Percentiles rank a stretch among this genome's conserved stretches.
Conservation (phyloP, 2,113 vertebrate genomes). For the Hemiscyllium ocellatum region DNA sequence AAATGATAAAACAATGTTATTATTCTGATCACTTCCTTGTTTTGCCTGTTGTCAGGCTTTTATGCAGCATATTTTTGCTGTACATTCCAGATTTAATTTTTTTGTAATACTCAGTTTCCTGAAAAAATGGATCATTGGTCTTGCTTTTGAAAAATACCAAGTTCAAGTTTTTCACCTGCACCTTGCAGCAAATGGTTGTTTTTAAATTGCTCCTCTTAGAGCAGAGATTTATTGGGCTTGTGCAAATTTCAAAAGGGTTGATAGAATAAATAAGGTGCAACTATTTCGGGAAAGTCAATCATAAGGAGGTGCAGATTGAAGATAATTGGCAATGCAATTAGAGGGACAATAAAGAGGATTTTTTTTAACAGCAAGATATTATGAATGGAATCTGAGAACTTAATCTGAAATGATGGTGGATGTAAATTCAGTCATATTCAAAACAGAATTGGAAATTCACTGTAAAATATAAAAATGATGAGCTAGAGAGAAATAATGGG, state of each 20-base stretch:
- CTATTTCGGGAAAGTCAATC: not conserved
- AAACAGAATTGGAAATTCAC: not conserved
- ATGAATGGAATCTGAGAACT: not conserved
- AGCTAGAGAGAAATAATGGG: not conserved
- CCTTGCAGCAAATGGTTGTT: not conserved
- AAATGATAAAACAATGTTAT: not conserved
- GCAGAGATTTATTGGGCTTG: not conserved
- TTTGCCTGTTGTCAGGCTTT: not conserved
- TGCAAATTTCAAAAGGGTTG: not conserved
- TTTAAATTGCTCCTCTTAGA: not conserved
- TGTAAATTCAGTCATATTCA: not conserved
- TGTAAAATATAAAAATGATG: not conserved
- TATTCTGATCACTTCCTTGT: not conserved
- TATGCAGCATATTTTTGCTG: not conserved
- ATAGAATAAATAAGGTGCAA: not conserved
- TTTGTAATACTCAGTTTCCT: not conserved
- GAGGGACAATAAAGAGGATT: not conserved
- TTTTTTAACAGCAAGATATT: not conserved
- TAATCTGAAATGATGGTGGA: not conserved
- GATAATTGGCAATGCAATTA: not conserved
- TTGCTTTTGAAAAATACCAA: not conserved
- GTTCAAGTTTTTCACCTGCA: not conserved
- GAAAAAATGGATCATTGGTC: not conserved
- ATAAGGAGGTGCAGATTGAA: not conserved
- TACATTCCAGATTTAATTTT: not conserved